A percentile compares a stretch with the other conserved stretches of the same genome.
These are phyloP conservation scores for Anthoscopus minutus DNA, from an alignment of 2,113 vertebrate genomes.

Conservation along the genomic window DNA sequence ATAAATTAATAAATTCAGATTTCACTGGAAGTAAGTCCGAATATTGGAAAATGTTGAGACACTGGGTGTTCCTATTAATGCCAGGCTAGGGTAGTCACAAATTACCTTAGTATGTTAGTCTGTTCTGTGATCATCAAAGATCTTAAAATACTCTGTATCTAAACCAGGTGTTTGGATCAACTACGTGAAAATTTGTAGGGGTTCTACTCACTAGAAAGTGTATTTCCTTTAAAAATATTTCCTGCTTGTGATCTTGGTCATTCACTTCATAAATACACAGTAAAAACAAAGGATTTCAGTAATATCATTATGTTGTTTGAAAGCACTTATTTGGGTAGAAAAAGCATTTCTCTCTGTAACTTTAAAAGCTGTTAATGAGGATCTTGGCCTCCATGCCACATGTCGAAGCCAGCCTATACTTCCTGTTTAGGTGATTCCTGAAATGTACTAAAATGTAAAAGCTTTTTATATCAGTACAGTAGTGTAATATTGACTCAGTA, in stretches of 20 bases:
- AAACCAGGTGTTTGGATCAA: not conserved
- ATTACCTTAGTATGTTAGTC: not conserved
- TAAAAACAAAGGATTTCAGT: not conserved
- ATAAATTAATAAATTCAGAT: not conserved
- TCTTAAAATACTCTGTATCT: not conserved
- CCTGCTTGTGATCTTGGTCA: accelerated
- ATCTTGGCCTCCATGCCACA: not conserved
- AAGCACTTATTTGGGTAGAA: not conserved
- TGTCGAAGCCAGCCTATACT: not conserved
- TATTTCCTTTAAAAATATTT: not conserved
- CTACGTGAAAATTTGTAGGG: not conserved
- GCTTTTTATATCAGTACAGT: not conserved
- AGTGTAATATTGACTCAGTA: not conserved
- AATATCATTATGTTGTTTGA: not conserved
- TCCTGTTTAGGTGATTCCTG: not conserved
- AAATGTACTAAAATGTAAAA: not conserved
- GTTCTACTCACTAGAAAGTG: not conserved
- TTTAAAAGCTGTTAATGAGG: accelerated
- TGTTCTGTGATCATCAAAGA: not conserved
- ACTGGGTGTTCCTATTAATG: not conserved
- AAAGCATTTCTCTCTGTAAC: not conserved
- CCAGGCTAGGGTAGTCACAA: not conserved
- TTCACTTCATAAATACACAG: not conserved
- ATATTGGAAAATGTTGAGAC: not conserved
- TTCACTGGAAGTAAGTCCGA: not conserved